Evolutionary conservation across 2,888 invertebrate genomes (phyloP).

Genomic region (Anoncus sp.): DNA sequence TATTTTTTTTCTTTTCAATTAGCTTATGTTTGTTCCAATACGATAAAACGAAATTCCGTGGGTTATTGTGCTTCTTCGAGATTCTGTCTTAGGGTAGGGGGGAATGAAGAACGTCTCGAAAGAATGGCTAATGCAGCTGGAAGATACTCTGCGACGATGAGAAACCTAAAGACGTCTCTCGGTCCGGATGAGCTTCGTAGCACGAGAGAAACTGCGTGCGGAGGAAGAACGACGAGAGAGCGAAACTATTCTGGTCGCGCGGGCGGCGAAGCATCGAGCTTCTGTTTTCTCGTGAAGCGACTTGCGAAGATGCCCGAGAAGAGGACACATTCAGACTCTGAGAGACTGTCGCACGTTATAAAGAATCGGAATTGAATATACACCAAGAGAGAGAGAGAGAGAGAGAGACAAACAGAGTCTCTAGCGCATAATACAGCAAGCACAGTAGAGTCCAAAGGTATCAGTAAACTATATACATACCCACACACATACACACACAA

Average conservation of each 20-base stretch:
- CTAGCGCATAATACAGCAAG: constrained; percentile 51
- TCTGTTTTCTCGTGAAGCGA: constrained; percentile 50
- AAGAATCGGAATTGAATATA: constrained; percentile 29
- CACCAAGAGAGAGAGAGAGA: constrained; percentile 11
- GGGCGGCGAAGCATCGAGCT: constrained; percentile 37
- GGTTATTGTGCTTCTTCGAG: constrained; percentile 44
- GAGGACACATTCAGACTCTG: constrained; percentile 46
- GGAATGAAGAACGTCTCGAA: constrained; percentile 24
- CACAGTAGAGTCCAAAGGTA: constrained; percentile 25
- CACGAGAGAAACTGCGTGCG: constrained; percentile 27
- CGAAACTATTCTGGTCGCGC: constrained; percentile 57
- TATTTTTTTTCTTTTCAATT: background rate
- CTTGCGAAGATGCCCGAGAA: constrained; percentile 42
- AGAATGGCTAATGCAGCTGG: constrained; percentile 41
- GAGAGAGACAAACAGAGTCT: constrained; percentile 64
- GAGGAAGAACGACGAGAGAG: constrained; percentile 43
- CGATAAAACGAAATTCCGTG: constrained; percentile 19
- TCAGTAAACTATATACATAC: constrained; percentile 4
- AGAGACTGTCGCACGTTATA: constrained; percentile 48
- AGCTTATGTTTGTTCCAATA: background rate
- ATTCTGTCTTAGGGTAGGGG: constrained; percentile 14
- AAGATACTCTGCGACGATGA: constrained; percentile 31
- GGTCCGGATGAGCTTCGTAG: constrained; percentile 3
- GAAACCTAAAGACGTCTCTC: constrained; percentile 18
- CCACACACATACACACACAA: constrained; percentile 18